These are phyloP conservation scores for Hippocampus mohnikei DNA, from an alignment of 2,113 vertebrate species.

Conservation along the genomic window DNA sequence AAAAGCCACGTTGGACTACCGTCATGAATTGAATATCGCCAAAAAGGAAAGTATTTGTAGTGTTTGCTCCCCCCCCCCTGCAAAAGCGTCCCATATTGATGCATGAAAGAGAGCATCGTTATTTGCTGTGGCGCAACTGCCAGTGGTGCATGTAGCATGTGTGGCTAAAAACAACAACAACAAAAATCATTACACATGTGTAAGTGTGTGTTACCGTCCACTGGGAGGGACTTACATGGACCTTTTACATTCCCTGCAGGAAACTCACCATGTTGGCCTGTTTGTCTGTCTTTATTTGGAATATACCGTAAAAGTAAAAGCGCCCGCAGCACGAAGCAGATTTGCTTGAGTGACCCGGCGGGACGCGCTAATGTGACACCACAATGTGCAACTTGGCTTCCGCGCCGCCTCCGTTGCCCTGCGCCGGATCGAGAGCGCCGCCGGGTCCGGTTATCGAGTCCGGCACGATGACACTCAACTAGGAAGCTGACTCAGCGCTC, in stretches of 20 bases:
- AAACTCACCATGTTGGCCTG: background rate
- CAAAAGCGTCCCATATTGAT: slow-evolving; percentile 2
- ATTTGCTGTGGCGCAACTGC: slow-evolving; percentile 29
- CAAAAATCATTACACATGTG: slow-evolving; percentile 46
- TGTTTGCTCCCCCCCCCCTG: background rate
- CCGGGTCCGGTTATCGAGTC: slow-evolving; percentile 40
- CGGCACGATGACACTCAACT: slow-evolving; percentile 33
- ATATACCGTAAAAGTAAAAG: background rate
- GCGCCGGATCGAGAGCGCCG: slow-evolving; percentile 33
- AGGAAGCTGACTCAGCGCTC: slow-evolving; percentile 49
- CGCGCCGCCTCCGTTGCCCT: slow-evolving; percentile 43
- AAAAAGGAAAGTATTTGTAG: background rate
- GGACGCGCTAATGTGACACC: slow-evolving; percentile 45
- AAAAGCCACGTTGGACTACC: background rate
- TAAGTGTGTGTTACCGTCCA: slow-evolving; percentile 37
- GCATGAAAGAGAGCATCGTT: slow-evolving; percentile 6
- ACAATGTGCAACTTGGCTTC: slow-evolving; percentile 44
- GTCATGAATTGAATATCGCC: background rate
- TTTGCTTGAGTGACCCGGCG: slow-evolving; percentile 21
- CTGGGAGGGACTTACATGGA: slow-evolving; percentile 31
- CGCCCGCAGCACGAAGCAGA: background rate
- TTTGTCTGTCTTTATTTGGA: background rate
- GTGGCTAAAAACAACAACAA: slow-evolving; percentile 18
- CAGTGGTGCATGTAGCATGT: slow-evolving; percentile 28
- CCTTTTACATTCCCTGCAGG: slow-evolving; percentile 19